A percentile compares a stretch with the other conserved stretches of the same genome.
Evolutionary conservation across 35 echinoderm and acorn worm species (phyloP).

Genomic region (Diadema setosum): DNA sequence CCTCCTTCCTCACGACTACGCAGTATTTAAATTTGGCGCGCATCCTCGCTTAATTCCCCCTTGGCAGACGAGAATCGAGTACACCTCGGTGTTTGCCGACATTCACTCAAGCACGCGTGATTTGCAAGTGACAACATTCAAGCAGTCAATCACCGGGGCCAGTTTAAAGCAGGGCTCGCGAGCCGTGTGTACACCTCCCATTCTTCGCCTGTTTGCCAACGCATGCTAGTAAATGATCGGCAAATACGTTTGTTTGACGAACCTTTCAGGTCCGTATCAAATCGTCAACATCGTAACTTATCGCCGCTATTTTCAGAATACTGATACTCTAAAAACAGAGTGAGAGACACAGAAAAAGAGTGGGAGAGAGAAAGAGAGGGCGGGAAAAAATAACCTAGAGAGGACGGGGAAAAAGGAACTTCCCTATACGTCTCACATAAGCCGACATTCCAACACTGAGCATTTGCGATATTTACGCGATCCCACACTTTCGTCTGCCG

Average conservation of each 20-base stretch:
- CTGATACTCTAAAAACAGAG: neutral
- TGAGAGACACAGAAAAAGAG: no score
- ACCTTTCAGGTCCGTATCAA: conserved; percentile 15
- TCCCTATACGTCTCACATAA: no score
- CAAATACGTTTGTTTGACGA: conserved; percentile 26
- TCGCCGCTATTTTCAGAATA: neutral
- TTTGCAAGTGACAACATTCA: conserved; percentile 18
- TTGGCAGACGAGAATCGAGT: neutral
- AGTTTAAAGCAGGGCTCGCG: neutral
- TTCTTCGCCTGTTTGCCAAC: conserved; percentile 13
- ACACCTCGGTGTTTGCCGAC: conserved; percentile 17
- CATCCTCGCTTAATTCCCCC: neutral
- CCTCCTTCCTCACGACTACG: no score
- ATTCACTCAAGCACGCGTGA: conserved; percentile 24
- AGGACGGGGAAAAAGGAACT: no score
- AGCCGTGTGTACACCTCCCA: conserved; percentile 5
- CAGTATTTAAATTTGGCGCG: conserved; percentile 2
- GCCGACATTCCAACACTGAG: no score
- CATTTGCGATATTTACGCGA: no score
- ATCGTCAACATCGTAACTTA: conserved; percentile 14
- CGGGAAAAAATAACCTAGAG: no score
- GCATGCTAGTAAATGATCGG: conserved; percentile 16
- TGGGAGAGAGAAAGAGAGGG: no score
- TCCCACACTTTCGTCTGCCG: no score
- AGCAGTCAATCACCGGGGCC: neutral